phyloP scores from a whole-genome alignment of 2,797 vertebrate species.

The Centropyge bicolor region DNA sequence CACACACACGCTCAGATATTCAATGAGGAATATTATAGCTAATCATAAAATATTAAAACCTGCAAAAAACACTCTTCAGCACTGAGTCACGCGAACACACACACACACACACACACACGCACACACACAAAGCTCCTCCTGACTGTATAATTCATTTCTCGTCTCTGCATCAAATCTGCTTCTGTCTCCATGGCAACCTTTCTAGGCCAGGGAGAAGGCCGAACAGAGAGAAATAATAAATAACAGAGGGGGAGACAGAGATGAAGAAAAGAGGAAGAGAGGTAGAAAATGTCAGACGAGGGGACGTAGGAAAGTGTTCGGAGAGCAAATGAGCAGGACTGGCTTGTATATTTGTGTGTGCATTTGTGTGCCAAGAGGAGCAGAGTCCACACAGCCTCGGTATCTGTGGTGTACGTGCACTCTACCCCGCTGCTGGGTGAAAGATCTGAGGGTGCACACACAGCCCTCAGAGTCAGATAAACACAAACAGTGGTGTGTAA shows the following conservation, averaged over 20 bases:
- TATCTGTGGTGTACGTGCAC: conserved; percentile 35
- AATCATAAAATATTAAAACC: conserved; percentile 75
- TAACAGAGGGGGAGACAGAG: conserved; percentile 40
- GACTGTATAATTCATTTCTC: conserved; percentile 84
- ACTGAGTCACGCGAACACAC: conserved; percentile 52
- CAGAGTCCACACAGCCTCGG: conserved; percentile 15
- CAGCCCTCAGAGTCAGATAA: conserved; percentile 41
- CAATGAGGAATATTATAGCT: conserved; percentile 62
- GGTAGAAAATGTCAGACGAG: conserved; percentile 12
- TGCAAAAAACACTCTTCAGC: conserved; percentile 48
- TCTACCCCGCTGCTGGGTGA: conserved; percentile 27
- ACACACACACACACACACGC: conserved; percentile 28
- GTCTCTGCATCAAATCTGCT: conserved; percentile 83
- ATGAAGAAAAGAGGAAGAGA: conserved; percentile 26
- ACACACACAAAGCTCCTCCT: conserved; percentile 39
- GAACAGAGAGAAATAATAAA: conserved; percentile 68
- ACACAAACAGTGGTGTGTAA: conserved; percentile 49
- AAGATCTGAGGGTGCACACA: conserved; percentile 43
- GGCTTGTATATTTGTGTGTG: conserved; percentile 15
- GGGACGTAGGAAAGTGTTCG: background rate
- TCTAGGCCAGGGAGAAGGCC: conserved; percentile 79
- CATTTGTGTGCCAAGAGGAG: conserved; percentile 3
- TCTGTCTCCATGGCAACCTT: conserved; percentile 87
- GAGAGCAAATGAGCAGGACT: conserved; percentile 14
- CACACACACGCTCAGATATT: conserved; percentile 57